Percentiles rank a stretch among this genome's conserved stretches.
phyloP scores from a whole-genome alignment of 2,888 invertebrate species.

The Gryllus longicercus region DNA sequence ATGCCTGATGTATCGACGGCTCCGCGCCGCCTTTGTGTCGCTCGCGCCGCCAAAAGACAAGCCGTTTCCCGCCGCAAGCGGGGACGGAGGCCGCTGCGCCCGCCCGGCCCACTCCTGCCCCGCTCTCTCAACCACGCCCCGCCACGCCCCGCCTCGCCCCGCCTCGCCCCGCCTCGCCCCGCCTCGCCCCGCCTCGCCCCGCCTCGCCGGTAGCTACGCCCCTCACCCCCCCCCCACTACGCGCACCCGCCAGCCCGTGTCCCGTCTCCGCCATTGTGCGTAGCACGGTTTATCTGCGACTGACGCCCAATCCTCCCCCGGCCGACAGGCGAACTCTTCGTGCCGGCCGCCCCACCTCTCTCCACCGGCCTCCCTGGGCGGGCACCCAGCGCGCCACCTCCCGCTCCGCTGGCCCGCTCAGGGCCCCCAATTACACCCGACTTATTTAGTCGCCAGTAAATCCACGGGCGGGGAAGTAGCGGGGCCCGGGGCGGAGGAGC shows the following conservation, averaged over 20 bases:
- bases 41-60: background rate
- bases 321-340: too few species aligned
- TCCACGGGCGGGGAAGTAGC: background rate
- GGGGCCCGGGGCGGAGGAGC: background rate
- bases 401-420: background rate
- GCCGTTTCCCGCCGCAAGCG: slow-evolving; percentile 2
- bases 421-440: background rate
- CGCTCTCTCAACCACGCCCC: background rate
- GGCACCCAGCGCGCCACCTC: background rate
- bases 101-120: background rate
- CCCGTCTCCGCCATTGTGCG: too few species aligned
- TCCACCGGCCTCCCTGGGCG: background rate
- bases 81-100: background rate
- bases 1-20: slow-evolving; percentile 17
- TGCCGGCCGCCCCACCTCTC: background rate
- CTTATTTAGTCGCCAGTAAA: slow-evolving; percentile 17
- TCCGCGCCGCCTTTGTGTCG: background rate
- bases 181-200: background rate
- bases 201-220: too few species aligned
- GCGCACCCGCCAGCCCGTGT: too few species aligned
- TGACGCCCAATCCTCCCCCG: too few species aligned
- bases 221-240: too few species aligned
- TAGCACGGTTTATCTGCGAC: too few species aligned
- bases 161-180: background rate
- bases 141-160: background rate